A percentile compares a stretch with the other conserved stretches of the same genome.
phyloP scores from a whole-genome alignment of 2,113 vertebrate genomes.

The Odontophorus gujanensis region DNA sequence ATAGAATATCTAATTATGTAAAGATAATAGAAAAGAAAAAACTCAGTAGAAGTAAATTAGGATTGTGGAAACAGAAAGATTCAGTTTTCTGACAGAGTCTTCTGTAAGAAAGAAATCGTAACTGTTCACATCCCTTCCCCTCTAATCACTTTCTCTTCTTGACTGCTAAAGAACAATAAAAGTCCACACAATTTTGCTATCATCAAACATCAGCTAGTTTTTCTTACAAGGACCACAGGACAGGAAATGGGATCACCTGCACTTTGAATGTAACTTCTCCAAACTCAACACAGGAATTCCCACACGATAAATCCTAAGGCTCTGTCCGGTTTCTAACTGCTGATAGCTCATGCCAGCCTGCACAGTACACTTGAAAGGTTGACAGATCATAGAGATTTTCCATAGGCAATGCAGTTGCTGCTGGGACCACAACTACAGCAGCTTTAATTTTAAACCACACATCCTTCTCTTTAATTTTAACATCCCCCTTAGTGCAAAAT shows the following conservation, averaged over 20 bases:
- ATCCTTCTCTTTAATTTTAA: not conserved
- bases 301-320: not conserved
- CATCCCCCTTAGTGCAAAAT: not conserved
- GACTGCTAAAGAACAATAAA: not conserved
- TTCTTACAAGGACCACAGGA: not conserved
- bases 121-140: not conserved
- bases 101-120: not conserved
- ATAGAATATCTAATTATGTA: not conserved
- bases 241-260: not conserved
- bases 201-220: not conserved
- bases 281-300: not conserved
- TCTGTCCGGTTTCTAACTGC: not conserved
- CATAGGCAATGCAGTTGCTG: not conserved
- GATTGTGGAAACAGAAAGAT: not conserved
- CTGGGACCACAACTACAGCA: not conserved
- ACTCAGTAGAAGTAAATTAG: not conserved
- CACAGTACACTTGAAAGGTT: not conserved
- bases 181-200: not conserved
- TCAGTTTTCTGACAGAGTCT: not conserved
- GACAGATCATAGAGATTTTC: not conserved
- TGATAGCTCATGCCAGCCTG: not conserved
- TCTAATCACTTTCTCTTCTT: not conserved
- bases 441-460: not conserved
- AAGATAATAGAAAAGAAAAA: not conserved
- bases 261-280: not conserved